Evolutionary conservation across 2,113 vertebrate genomes (phyloP).

Genomic region (Leucoraja erinaceus): DNA sequence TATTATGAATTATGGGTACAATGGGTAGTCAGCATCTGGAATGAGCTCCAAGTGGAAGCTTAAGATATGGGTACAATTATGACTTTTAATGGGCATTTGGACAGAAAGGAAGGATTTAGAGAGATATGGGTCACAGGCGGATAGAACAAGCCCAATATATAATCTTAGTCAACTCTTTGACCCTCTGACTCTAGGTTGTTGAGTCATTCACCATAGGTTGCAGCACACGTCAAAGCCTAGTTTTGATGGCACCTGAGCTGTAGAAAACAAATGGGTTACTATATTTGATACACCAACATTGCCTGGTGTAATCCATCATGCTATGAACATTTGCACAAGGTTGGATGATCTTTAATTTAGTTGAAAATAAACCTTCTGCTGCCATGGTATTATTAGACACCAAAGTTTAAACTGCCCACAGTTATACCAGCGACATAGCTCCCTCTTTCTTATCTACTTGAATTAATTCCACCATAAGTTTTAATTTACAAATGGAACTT

Average conservation of each 20-base stretch:
- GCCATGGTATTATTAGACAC: not conserved
- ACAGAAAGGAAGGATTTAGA: too few species aligned
- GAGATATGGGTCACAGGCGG: too few species aligned
- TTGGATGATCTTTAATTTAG: not conserved
- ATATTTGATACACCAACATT: not conserved
- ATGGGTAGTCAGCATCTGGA: too few species aligned
- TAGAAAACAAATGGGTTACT: not conserved
- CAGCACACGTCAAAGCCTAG: not conserved
- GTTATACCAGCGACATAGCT: not conserved
- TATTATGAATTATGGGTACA: too few species aligned
- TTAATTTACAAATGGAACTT: not conserved
- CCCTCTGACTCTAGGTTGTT: not conserved
- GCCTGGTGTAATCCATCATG: not conserved
- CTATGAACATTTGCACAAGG: not conserved
- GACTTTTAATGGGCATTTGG: too few species aligned
- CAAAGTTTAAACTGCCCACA: not conserved
- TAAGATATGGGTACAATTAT: too few species aligned
- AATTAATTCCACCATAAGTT: not conserved
- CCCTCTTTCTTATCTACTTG: not conserved
- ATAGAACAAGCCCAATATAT: too few species aligned
- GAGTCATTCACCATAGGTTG: not conserved
- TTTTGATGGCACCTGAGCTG: not conserved
- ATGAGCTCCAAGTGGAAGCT: too few species aligned
- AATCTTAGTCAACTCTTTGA: too few species aligned
- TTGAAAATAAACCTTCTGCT: not conserved